These are phyloP conservation scores for Pediacus dermestoides DNA, from an alignment of 2,888 invertebrate species.

Conservation along the genomic window DNA sequence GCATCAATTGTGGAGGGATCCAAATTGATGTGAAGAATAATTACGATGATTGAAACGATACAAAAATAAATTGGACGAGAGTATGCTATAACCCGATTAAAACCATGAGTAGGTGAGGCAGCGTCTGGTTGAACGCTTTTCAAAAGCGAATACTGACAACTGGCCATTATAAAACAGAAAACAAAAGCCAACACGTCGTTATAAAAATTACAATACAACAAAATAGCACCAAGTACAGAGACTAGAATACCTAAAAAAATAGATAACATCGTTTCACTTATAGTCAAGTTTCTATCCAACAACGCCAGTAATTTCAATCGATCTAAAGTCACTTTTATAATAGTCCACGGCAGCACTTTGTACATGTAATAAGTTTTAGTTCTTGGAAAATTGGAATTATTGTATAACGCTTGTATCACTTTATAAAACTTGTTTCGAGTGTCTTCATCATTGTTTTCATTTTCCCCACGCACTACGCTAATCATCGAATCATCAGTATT, in stretches of 20 bases:
- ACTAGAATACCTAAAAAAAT: conserved; percentile 81
- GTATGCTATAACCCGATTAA: conserved; percentile 91
- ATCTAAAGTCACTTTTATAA: conserved; percentile 86
- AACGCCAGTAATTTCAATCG: conserved; percentile 86
- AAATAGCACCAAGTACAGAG: conserved; percentile 77
- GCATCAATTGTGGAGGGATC: conserved; percentile 13
- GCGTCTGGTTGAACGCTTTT: conserved; percentile 99
- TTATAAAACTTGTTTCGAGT: conserved; percentile 55
- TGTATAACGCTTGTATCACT: conserved; percentile 52
- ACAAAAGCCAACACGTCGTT: conserved; percentile 89
- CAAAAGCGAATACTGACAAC: conserved; percentile 93
- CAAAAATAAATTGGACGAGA: conserved; percentile 93
- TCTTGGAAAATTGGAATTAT: conserved; percentile 35
- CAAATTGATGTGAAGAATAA: conserved; percentile 36
- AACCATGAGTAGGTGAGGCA: conserved; percentile 96
- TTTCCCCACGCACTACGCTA: conserved; percentile 41
- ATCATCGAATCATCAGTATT: conserved; percentile 22
- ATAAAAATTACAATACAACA: conserved; percentile 82
- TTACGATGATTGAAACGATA: conserved; percentile 59
- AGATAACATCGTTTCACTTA: conserved; percentile 76
- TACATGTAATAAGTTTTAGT: conserved; percentile 67
- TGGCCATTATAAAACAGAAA: conserved; percentile 96
- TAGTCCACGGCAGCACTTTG: conserved; percentile 60
- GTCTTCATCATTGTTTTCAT: conserved; percentile 55
- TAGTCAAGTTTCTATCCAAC: conserved; percentile 86